phyloP scores from a whole-genome alignment of 2,888 invertebrate species.

The Sinelater perroti region DNA sequence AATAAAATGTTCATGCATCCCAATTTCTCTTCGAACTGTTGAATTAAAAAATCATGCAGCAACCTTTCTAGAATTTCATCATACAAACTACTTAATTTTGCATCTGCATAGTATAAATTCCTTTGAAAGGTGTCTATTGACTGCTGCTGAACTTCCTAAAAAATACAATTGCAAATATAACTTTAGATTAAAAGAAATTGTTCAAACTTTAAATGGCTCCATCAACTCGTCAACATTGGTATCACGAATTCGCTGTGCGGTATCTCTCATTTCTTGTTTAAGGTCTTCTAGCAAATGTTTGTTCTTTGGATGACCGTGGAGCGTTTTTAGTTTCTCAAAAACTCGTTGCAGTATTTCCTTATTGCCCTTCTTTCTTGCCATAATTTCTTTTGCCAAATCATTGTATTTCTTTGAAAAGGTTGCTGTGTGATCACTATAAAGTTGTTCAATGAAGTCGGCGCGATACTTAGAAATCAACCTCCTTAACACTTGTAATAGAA shows the following conservation, averaged over 20 bases:
- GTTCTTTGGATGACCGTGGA: conserved; percentile 53
- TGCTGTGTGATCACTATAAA: not conserved
- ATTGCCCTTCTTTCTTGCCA: not conserved
- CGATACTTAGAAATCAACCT: not conserved
- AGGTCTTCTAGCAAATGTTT: conserved; percentile 45
- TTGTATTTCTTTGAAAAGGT: conserved; percentile 2
- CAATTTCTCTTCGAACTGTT: conserved; percentile 24
- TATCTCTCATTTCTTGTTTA: conserved; percentile 41
- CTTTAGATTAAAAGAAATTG: not conserved
- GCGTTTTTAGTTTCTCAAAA: conserved; percentile 49
- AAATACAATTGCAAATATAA: not conserved
- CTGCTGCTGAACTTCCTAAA: no score
- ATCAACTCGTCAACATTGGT: conserved; percentile 17
- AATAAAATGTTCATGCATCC: not conserved
- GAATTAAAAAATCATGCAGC: conserved; percentile 12
- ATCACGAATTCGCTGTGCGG: conserved; percentile 20
- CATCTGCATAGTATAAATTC: no score
- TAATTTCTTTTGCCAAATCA: not conserved
- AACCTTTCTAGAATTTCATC: not conserved
- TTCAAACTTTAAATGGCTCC: conserved; percentile 12
- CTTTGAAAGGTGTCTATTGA: no score
- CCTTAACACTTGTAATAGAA: not conserved
- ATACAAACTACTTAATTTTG: not conserved
- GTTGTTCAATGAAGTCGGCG: not conserved
- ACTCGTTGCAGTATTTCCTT: conserved; percentile 26